Conservation (phyloP, 2,113 vertebrate species). For the Addax nasomaculatus region DNA sequence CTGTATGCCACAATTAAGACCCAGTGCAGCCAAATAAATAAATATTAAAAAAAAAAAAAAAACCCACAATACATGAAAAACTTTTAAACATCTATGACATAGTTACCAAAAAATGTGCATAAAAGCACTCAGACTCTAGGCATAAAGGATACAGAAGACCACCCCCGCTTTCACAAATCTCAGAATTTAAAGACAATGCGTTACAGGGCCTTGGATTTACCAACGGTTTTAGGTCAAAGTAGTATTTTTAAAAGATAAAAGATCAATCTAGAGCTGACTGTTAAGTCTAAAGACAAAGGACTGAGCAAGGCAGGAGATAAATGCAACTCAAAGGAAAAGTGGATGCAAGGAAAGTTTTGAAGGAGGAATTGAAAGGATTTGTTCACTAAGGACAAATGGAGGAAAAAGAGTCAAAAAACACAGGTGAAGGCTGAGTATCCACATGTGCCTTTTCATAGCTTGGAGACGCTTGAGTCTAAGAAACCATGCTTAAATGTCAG, state of each 20-base stretch:
- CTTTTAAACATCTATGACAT: neutral
- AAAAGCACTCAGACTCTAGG: neutral
- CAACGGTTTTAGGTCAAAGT: neutral
- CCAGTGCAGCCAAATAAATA: neutral
- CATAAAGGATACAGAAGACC: neutral
- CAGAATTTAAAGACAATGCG: neutral
- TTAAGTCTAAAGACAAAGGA: neutral
- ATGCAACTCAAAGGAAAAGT: neutral
- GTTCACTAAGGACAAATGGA: neutral
- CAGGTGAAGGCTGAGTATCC: neutral
- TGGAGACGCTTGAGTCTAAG: neutral
- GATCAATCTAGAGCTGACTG: neutral
- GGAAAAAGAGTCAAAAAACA: neutral
- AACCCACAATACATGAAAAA: neutral
- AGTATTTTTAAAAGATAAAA: constrained; percentile 18
- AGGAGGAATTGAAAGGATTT: neutral
- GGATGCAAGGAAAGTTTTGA: neutral
- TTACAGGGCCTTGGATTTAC: neutral
- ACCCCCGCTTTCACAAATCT: neutral
- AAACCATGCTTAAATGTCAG: neutral
- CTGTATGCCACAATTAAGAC: neutral
- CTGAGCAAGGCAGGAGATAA: neutral
- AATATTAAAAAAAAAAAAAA: neutral
- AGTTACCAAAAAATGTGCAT: neutral
- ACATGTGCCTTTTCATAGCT: neutral